Base-by-base conservation (phyloP, 2,888 invertebrate species). In the Nasonovia ribisnigri region DNA sequence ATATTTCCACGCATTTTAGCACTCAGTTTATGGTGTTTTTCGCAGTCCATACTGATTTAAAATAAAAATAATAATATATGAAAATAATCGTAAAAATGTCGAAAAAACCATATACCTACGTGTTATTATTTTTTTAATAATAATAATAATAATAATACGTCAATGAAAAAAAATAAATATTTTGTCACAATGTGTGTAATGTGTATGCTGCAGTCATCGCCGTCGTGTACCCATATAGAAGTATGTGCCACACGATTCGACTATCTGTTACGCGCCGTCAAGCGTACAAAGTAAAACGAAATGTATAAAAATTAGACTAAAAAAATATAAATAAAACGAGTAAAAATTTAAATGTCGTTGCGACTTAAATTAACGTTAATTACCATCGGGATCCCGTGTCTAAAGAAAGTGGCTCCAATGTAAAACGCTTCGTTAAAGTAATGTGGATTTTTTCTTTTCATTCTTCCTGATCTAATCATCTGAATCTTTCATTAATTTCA, bases 181-280 rank as follows among this genome's bases (percentile, higher is more conserved):
- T 88, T 88, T 92, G 67, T 92, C 92, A 88, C 87, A 87, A 48
- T 67, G 36, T 84, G 90, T 54, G 36, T 87, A 60, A 36, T 84
- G 90, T 54, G 36, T 87, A 60, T 86, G 10, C 24, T 77, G 46
- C 48, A 54, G 88, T 88, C 60, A 43, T 86, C 87, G 60, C 36
- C 87, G 48, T 87, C 42, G 51, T n/a, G 54, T 77, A 77, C 77
- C 77, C 36, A 77, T 77, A 60, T 84, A 88, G 77, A 88, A 54
- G 88, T 77, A 54, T 93, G 93, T 90, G 90, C 89, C 93, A 93
- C 84, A 90, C 90, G 60, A 93, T 93, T 90, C 90, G 90, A 51
- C 86, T 93, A 90, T 93, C 93, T 90, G 93, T 93, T 93, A 93
- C 90, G 93, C 93, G 86, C 93, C 43, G 93, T 86, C 93, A 60